Base-by-base conservation (phyloP, 92 coral and sea anemone genomes). In the Muricea muricata region DNA sequence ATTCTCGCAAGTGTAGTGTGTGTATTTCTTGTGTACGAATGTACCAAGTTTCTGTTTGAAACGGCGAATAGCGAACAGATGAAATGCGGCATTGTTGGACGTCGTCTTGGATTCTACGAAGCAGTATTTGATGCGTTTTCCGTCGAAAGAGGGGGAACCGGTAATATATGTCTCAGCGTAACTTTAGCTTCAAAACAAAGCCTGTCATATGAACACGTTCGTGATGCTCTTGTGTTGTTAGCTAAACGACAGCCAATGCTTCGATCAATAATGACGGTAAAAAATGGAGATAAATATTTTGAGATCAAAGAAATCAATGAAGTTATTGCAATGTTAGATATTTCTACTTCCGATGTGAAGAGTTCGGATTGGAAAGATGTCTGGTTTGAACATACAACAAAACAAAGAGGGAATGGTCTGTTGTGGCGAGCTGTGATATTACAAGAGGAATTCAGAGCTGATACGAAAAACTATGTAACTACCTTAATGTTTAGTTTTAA, bases 191-290 rank as follows among this genome's bases (percentile, higher is more conserved):
- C 79, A 20, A 31, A 73, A 31, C 54, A 48, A 21, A 23, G 56
- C 21, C 61, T 73, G 17, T 0, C 29, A 23, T n/a, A 47, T 2
- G n/a, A 42, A 3, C 32, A 46, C n/a, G 79, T 73, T 20, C 33
- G 12, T 21, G 61, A 73, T 7, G 79, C 79, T 46, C 34, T 73
- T 33, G 60, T 73, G 60, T 21, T 73, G 32, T 73, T 73, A 20
- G 60, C 79, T 7, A 73, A 73, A 26, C 79, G 79, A 42, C 79
- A 73, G 42, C 79, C 79, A 7, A n/a, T 47, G 61, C 61, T 73
- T 28, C 54, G 79, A 73, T 35, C 79, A 46, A 23, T 46, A 2
- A 47, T 73, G 47, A 73, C 33, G 7, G 11, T 39, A 11, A 31
- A 4, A 6, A 33, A 40, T 7, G 37, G 37, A 10, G 29, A 71